Evolutionary conservation across 2,113 vertebrate species (phyloP).

Genomic region (Hystrix cristata): DNA sequence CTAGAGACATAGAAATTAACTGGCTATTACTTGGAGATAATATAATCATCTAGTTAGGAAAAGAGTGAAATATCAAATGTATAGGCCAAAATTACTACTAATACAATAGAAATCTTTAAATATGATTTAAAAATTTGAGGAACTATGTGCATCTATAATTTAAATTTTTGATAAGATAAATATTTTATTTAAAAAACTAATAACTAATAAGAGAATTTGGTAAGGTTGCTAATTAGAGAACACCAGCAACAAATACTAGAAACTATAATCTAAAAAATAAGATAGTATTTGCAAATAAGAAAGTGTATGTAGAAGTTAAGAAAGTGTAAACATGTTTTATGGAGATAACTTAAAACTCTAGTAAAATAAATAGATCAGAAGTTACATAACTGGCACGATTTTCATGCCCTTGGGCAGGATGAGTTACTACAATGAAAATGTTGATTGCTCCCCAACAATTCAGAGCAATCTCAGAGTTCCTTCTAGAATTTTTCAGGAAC

Average conservation of each 20-base stretch:
- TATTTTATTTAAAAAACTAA: not conserved
- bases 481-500: not conserved
- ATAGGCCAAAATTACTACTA: not conserved
- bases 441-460: not conserved
- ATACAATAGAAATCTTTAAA: not conserved
- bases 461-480: not conserved
- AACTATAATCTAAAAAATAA: not conserved
- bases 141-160: not conserved
- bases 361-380: not conserved
- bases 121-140: not conserved
- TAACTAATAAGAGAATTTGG: not conserved
- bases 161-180: not conserved
- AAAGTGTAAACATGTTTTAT: not conserved
- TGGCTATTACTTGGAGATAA: not conserved
- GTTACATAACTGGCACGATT: not conserved
- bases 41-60: not conserved
- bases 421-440: not conserved
- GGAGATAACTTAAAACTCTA: not conserved
- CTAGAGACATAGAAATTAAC: not conserved
- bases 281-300: not conserved
- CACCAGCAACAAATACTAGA: not conserved
- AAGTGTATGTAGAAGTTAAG: not conserved
- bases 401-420: not conserved
- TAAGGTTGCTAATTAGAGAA: not conserved
- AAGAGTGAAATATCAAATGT: not conserved